phyloP scores from a whole-genome alignment of 1,140 invertebrate species.

The Macrobrachium rosenbergii region DNA sequence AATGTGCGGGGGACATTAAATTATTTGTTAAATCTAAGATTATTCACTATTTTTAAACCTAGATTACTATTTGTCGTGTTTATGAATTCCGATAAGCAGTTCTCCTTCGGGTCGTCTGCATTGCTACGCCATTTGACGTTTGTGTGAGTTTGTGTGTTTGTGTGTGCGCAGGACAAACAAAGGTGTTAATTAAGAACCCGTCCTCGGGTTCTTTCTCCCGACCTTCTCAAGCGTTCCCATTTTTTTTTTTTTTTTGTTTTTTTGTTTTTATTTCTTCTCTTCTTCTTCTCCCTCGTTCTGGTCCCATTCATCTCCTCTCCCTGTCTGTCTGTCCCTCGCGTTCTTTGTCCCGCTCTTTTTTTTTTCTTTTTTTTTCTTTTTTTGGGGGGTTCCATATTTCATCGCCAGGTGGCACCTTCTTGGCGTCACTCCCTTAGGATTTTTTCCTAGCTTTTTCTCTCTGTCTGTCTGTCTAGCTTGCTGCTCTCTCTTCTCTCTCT shows the following conservation, averaged over 20 bases:
- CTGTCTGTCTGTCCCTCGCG: neutral
- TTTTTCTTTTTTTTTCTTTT: neutral
- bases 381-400: neutral
- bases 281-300: neutral
- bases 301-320: neutral
- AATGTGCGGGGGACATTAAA: too few relatives aligned
- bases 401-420: neutral
- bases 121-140: neutral
- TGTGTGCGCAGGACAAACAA: neutral
- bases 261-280: conserved; percentile 2
- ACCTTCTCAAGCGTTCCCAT: neutral
- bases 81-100: too few relatives aligned
- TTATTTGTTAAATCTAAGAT: too few relatives aligned
- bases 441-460: neutral
- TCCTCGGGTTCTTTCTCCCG: neutral
- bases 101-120: neutral
- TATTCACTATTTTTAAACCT: too few relatives aligned
- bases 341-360: neutral
- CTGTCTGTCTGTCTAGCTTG: neutral
- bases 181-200: neutral
- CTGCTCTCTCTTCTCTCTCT: neutral
- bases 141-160: conserved; percentile 22
- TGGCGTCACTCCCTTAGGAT: neutral
- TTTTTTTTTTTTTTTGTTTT: neutral
- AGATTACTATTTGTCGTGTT: too few relatives aligned